Conservation (phyloP, 2,888 invertebrate species). For the Dastarcus helophoroides region DNA sequence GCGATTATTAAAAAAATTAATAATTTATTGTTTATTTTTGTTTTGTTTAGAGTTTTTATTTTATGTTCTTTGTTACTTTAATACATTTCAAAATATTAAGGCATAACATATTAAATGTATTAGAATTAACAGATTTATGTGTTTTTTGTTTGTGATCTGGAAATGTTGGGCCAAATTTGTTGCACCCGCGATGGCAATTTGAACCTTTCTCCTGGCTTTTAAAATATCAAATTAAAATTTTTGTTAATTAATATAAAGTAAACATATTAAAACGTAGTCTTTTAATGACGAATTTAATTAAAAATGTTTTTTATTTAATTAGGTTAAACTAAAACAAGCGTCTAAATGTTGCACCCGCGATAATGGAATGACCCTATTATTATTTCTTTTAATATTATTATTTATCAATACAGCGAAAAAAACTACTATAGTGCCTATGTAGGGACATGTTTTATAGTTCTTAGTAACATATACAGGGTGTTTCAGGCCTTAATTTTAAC, state of each 20-base stretch:
- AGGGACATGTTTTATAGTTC: no score
- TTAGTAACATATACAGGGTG: no score
- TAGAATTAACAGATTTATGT: constrained; percentile 4
- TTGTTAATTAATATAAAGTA: constrained; percentile 3
- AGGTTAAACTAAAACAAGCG: neutral
- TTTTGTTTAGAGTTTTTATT: constrained; percentile 3
- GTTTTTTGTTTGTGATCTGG: constrained; percentile 2
- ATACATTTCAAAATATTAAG: constrained; percentile 3
- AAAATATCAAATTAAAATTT: constrained; percentile 3
- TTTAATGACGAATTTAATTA: constrained; percentile 4
- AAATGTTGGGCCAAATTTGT: constrained; percentile 4
- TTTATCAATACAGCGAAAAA: no score
- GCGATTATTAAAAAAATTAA: constrained; percentile 2
- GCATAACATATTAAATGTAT: constrained; percentile 5
- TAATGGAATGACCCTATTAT: no score
- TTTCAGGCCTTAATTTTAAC: no score
- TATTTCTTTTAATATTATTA: no score
- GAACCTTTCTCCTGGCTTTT: constrained; percentile 4
- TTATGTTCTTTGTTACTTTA: constrained; percentile 2
- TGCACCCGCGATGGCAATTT: constrained; percentile 5
- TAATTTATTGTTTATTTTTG: no score
- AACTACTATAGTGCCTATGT: no score
- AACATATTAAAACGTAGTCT: constrained; percentile 4
- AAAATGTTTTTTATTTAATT: constrained; percentile 2
- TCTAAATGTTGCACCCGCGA: neutral